Conservation (phyloP, 2,888 invertebrate genomes). For the Leptopterna dolabrata region DNA sequence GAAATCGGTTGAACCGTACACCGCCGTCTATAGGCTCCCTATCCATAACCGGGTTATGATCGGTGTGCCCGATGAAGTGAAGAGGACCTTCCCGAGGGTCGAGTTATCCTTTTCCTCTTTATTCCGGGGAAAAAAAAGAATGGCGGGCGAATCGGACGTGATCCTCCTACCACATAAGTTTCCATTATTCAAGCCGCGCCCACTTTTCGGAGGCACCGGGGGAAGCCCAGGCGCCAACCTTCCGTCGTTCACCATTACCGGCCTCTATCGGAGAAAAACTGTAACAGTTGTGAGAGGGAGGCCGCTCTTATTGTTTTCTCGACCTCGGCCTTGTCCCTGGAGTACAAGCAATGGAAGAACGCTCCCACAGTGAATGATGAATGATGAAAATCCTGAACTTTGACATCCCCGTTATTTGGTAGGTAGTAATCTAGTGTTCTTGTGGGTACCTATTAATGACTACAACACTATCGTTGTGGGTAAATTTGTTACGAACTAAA, state of each 20-base stretch:
- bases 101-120: neutral
- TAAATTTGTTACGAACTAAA: too few relatives aligned
- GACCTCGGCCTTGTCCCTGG: neutral
- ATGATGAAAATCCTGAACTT: too few relatives aligned
- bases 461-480: too few relatives aligned
- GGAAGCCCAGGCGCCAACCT: neutral
- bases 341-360: too few relatives aligned
- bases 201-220: neutral
- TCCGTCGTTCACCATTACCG: neutral
- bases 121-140: neutral
- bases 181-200: slow-evolving; percentile 45
- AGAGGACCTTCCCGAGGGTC: neutral
- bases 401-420: too few relatives aligned
- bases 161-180: slow-evolving; percentile 41
- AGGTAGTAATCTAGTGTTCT: too few relatives aligned
- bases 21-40: neutral
- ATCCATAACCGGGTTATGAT: neutral
- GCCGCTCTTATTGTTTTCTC: neutral
- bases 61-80: neutral
- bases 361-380: too few relatives aligned
- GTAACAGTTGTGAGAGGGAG: slow-evolving; percentile 2
- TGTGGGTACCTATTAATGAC: too few relatives aligned
- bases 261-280: slow-evolving; percentile 18
- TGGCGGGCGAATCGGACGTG: neutral
- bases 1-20: slow-evolving; percentile 2